Percentiles rank a stretch among this genome's conserved stretches.
phyloP scores from a whole-genome alignment of 2,888 invertebrate genomes.

The Drosophila austrosaltans region DNA sequence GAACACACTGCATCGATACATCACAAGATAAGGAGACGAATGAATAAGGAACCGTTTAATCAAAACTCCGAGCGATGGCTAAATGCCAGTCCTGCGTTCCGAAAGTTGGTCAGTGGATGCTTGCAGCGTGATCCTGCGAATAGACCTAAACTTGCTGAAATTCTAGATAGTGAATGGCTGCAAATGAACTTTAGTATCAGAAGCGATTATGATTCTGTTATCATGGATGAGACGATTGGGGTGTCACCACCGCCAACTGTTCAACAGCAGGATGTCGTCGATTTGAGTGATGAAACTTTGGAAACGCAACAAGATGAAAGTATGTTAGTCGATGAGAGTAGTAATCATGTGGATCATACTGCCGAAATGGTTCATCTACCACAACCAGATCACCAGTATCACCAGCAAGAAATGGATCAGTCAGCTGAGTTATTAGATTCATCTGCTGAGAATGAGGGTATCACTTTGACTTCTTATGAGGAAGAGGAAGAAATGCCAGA shows the following conservation, averaged over 20 bases:
- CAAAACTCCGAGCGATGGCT: slow-evolving; percentile 74
- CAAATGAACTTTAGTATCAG: slow-evolving; percentile 37
- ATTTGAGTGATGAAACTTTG: slow-evolving; percentile 56
- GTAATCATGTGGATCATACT: background rate
- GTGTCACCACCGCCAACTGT: background rate
- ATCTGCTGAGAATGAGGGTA: slow-evolving; percentile 23
- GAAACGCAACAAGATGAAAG: slow-evolving; percentile 20
- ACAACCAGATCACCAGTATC: background rate
- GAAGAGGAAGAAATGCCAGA: background rate
- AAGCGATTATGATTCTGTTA: slow-evolving; percentile 17
- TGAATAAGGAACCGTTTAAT: slow-evolving; percentile 71
- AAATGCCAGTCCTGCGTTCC: slow-evolving; percentile 63
- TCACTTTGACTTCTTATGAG: slow-evolving; percentile 9
- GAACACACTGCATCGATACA: slow-evolving; percentile 52
- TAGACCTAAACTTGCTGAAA: slow-evolving; percentile 66
- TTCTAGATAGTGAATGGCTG: slow-evolving; percentile 84
- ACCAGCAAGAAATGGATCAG: slow-evolving; percentile 3
- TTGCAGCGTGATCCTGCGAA: slow-evolving; percentile 69
- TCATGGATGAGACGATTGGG: slow-evolving; percentile 3
- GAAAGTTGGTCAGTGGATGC: slow-evolving; percentile 70
- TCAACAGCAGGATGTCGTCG: slow-evolving; percentile 47
- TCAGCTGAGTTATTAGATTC: background rate
- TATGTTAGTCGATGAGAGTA: background rate
- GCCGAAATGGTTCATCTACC: background rate
- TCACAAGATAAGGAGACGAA: slow-evolving; percentile 69